These are phyloP conservation scores for Microcebus lehilahytsara DNA, from an alignment of 2,113 vertebrate species.

Conservation along the genomic window DNA sequence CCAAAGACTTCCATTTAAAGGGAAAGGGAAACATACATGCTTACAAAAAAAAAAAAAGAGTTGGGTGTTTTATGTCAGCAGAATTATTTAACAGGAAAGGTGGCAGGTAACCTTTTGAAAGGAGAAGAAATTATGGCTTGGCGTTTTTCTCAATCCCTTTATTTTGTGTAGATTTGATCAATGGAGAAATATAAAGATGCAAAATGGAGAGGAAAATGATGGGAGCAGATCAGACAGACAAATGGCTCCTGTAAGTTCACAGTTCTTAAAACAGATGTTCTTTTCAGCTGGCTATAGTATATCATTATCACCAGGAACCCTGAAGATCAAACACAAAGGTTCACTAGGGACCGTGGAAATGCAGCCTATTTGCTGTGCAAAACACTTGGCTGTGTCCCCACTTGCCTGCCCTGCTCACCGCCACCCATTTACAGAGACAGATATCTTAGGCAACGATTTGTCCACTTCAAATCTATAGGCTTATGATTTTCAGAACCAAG, in stretches of 20 bases:
- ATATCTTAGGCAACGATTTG: neutral
- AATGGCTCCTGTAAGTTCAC: constrained; percentile 80
- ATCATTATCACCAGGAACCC: constrained; percentile 81
- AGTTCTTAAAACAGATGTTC: constrained; percentile 84
- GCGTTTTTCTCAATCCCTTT: constrained; percentile 76
- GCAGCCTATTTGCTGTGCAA: constrained; percentile 13
- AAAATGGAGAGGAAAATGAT: constrained; percentile 60
- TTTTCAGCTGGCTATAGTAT: constrained; percentile 77
- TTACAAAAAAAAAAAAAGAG: constrained; percentile 57
- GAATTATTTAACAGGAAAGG: constrained; percentile 73
- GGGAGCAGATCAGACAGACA: constrained; percentile 81
- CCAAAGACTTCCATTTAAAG: constrained; percentile 74
- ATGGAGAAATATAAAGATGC: constrained; percentile 77
- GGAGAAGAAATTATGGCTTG: constrained; percentile 65
- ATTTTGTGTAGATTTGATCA: constrained; percentile 83
- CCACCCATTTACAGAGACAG: constrained; percentile 30
- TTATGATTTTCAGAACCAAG: constrained; percentile 34
- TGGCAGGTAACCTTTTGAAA: constrained; percentile 44
- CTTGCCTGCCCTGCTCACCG: neutral
- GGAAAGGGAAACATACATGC: constrained; percentile 47
- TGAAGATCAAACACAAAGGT: constrained; percentile 79
- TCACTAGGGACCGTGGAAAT: constrained; percentile 58
- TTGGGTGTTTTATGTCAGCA: constrained; percentile 71
- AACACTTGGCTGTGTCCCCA: neutral
- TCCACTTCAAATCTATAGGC: neutral